phyloP scores from a whole-genome alignment of 2,113 vertebrate genomes.

The Corythaeola cristata region DNA sequence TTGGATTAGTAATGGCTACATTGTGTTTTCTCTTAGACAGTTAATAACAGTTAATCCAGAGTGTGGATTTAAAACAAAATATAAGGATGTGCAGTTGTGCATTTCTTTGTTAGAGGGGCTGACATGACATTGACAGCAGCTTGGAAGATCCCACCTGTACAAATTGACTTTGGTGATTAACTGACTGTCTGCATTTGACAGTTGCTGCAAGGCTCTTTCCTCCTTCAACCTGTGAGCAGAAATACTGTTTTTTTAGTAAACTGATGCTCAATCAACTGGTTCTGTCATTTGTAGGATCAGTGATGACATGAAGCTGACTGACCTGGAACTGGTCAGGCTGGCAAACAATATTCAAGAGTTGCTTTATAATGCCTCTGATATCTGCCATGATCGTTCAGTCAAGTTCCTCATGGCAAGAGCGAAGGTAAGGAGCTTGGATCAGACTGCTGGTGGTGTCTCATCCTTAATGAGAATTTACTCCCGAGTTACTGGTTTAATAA shows the following conservation, averaged over 20 bases:
- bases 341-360: slow-evolving; percentile 88
- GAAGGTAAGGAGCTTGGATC: slow-evolving; percentile 79
- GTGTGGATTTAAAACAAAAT: background rate
- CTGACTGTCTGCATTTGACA: background rate
- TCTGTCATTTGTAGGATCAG: slow-evolving; percentile 74
- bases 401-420: slow-evolving; percentile 93
- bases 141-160: background rate
- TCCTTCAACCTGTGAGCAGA: background rate
- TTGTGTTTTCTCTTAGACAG: background rate
- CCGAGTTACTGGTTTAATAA: background rate
- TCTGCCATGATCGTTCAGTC: slow-evolving; percentile 94
- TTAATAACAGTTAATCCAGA: background rate
- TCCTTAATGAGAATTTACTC: background rate
- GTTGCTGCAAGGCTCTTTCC: background rate
- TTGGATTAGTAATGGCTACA: background rate
- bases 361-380: slow-evolving; percentile 87
- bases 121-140: background rate
- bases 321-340: slow-evolving; percentile 88
- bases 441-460: background rate
- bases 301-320: slow-evolving; percentile 89
- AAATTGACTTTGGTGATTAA: background rate
- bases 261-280: background rate
- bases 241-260: background rate
- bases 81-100: background rate
- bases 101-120: background rate